Percentiles rank a stretch among this genome's conserved stretches.
phyloP scores from a whole-genome alignment of 2,888 invertebrate species.

The Euplexia lucipara region DNA sequence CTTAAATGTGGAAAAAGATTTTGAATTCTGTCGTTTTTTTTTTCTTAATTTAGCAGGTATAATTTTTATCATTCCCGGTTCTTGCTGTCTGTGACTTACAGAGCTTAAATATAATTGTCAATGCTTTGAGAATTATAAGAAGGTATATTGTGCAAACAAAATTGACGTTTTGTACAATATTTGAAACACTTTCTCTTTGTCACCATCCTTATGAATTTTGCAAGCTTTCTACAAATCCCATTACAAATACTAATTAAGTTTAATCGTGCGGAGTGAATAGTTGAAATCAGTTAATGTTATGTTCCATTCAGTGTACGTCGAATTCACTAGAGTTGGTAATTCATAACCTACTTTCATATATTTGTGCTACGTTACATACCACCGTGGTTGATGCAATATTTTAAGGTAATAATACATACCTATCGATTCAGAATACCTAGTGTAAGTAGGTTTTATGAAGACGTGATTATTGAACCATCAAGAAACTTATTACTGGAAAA shows the following conservation, averaged over 20 bases:
- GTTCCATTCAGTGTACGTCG: slow-evolving; percentile 32
- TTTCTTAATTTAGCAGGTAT: too few relatives aligned
- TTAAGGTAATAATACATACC: slow-evolving; percentile 3
- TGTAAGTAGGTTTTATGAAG: too few relatives aligned
- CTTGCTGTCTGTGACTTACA: background rate
- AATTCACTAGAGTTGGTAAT: slow-evolving; percentile 34
- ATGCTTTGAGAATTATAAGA: accelerated
- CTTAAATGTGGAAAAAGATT: slow-evolving; percentile 23
- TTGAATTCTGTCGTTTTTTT: background rate
- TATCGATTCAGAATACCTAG: too few relatives aligned
- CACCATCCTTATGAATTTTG: background rate
- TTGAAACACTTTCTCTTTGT: background rate
- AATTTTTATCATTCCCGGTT: too few relatives aligned
- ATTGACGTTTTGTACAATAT: background rate
- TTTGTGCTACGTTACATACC: slow-evolving; percentile 25
- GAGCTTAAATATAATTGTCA: background rate
- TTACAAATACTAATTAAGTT: slow-evolving; percentile 35
- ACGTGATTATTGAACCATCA: background rate
- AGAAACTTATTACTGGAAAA: background rate
- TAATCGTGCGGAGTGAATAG: slow-evolving; percentile 35
- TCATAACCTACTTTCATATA: slow-evolving; percentile 54
- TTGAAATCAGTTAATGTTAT: slow-evolving; percentile 48
- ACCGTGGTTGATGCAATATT: slow-evolving; percentile 23
- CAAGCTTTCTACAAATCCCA: slow-evolving; percentile 22
- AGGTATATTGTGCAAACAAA: slow-evolving; percentile 5